Base-by-base conservation (phyloP, 2,113 vertebrate genomes). In the Peromyscus maniculatus region DNA sequence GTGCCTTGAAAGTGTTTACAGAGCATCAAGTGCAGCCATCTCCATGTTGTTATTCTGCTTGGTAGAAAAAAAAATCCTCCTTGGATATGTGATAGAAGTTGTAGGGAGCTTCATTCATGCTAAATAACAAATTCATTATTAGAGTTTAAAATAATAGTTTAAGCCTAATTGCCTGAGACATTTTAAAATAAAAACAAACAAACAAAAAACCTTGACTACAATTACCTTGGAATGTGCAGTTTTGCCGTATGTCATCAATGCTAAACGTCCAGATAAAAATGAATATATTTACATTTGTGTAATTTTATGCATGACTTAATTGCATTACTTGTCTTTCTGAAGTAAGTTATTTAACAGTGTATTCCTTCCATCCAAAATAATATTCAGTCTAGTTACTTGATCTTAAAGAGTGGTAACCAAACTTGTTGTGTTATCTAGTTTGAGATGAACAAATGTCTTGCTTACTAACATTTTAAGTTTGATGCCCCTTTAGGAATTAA, bases 241-340 rank as follows among this genome's bases (percentile, higher is more conserved):
- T 52, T 87, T 77, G 39, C n/a, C 87, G n/a, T 43, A 87, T 31
- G 78, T 55, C 33, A 95, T 80, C 49, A 83, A 46, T 78, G 87
- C 13, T 79, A 74, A 90, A 28, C 62, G 82, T 64, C 88, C 57
- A 75, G 91, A 87, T 93, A 83, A 93, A 97, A 87, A 78, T 9
- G 26, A 82, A 24, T 55, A 26, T 33, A 72, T 78, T 96, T 93
- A 24, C 49, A 67, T 92, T 94, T 78, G n/a, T 84, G n/a, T 5
- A 57, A 91, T 95, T 91, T 78, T 83, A 87, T 79, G 86, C 87
- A 78, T 19, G 43, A 77, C 7, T 89, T 91, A 74, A 55, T 78
- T 86, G 10, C 78, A 72, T 79, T 69, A 36, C 87, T 43, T 75
- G 82, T 91, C 57, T 90, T 64, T 91, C 33, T 12, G 31, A 87